These are phyloP conservation scores for Lasioglossum vierecki DNA, from an alignment of 2,888 invertebrate genomes.

Conservation along the genomic window DNA sequence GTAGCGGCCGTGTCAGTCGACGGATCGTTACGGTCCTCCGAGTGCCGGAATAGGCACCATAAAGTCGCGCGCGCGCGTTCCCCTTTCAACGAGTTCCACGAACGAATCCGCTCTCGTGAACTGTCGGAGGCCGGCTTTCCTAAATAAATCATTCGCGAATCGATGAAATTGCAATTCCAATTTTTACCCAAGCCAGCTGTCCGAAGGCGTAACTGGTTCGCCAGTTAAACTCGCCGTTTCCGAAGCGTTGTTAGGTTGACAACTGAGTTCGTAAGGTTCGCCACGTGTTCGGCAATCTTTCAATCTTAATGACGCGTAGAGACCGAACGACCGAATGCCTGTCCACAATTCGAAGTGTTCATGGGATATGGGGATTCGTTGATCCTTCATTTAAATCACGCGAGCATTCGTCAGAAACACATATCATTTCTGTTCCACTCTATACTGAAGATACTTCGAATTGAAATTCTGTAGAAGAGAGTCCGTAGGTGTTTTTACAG, in stretches of 20 bases:
- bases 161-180: not conserved
- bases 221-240: not conserved
- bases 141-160: not conserved
- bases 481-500: not conserved
- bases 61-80: slow-evolving; percentile 2
- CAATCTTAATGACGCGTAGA: not conserved
- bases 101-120: not conserved
- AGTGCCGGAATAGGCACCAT: not conserved
- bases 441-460: too few relatives aligned
- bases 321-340: not conserved
- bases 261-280: not conserved
- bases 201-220: not conserved
- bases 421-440: not conserved
- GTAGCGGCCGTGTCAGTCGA: slow-evolving; percentile 1
- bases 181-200: not conserved
- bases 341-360: not conserved
- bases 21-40: slow-evolving; percentile 12
- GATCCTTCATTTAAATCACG: not conserved
- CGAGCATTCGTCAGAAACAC: not conserved
- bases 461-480: not conserved
- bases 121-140: not conserved
- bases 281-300: not conserved
- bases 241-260: not conserved
- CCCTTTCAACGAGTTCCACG: slow-evolving; percentile 3
- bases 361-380: not conserved